phyloP scores from a whole-genome alignment of 2,888 invertebrate species.

The Pandemis corylana region DNA sequence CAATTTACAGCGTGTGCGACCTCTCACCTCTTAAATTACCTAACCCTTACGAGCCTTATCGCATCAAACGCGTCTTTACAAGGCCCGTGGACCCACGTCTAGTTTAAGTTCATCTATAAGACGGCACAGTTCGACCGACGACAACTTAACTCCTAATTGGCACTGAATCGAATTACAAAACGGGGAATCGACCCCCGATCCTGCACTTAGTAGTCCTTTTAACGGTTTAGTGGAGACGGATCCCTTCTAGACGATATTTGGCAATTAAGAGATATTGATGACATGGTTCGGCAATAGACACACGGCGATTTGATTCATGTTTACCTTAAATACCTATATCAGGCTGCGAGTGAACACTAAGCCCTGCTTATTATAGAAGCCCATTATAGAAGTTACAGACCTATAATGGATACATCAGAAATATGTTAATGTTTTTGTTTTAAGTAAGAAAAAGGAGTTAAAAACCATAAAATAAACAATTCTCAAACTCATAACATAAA shows the following conservation, averaged over 20 bases:
- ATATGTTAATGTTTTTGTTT: no score
- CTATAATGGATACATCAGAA: no score
- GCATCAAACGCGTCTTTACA: conserved; percentile 31
- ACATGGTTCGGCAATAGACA: conserved; percentile 37
- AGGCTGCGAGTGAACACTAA: background rate
- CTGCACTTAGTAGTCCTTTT: conserved; percentile 82
- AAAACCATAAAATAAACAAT: no score
- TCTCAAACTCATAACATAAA: no score
- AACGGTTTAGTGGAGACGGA: conserved; percentile 82
- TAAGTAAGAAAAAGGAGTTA: no score
- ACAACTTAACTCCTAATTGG: conserved; percentile 83
- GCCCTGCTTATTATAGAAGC: no score
- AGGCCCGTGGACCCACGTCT: conserved; percentile 20
- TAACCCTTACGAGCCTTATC: conserved; percentile 29
- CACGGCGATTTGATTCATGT: conserved; percentile 6
- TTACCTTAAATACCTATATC: background rate
- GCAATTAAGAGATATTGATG: conserved; percentile 76
- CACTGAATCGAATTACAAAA: conserved; percentile 80
- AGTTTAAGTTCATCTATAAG: conserved; percentile 53
- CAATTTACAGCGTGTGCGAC: background rate
- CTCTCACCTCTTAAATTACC: conserved; percentile 29
- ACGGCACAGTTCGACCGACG: conserved; percentile 62
- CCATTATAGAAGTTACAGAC: no score
- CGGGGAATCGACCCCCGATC: conserved; percentile 82
- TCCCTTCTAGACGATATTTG: conserved; percentile 78